Percentiles rank a stretch among this genome's conserved stretches.
These are phyloP conservation scores for Cyclura pinguis DNA, from an alignment of 2,797 vertebrate genomes.

Conservation along the genomic window DNA sequence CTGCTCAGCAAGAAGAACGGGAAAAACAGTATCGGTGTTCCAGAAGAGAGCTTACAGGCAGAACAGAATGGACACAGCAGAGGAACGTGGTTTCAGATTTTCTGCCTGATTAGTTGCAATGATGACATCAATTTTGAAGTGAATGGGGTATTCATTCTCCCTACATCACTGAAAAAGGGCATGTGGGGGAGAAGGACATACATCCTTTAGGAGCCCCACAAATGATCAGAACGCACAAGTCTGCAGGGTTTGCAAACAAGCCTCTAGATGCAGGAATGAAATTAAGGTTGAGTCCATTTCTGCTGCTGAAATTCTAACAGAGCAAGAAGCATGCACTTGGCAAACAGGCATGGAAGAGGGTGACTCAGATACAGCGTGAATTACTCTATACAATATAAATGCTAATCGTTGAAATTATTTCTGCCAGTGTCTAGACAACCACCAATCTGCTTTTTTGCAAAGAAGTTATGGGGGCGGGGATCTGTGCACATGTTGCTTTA, in stretches of 20 bases:
- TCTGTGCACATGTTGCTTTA: not conserved
- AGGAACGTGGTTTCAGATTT: not conserved
- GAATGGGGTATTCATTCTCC: not conserved
- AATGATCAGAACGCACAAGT: not conserved
- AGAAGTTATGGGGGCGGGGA: not conserved
- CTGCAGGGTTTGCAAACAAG: not conserved
- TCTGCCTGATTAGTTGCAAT: not conserved
- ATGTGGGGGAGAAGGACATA: not conserved
- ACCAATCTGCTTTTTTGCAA: not conserved
- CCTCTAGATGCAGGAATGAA: not conserved
- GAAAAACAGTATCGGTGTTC: not conserved
- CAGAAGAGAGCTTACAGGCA: not conserved
- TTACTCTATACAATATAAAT: not conserved
- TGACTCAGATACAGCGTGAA: not conserved
- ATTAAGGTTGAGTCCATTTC: not conserved
- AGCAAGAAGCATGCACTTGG: not conserved
- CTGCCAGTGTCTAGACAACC: not conserved
- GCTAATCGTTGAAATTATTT: not conserved
- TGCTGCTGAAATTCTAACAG: not conserved
- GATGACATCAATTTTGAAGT: not conserved
- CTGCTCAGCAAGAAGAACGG: not conserved
- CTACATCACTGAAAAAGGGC: not conserved
- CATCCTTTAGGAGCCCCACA: not conserved
- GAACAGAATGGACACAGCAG: rapidly evolving
- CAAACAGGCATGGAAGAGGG: not conserved